Conservation (phyloP, 2,888 invertebrate genomes). For the Cremastobaeus sp. region DNA sequence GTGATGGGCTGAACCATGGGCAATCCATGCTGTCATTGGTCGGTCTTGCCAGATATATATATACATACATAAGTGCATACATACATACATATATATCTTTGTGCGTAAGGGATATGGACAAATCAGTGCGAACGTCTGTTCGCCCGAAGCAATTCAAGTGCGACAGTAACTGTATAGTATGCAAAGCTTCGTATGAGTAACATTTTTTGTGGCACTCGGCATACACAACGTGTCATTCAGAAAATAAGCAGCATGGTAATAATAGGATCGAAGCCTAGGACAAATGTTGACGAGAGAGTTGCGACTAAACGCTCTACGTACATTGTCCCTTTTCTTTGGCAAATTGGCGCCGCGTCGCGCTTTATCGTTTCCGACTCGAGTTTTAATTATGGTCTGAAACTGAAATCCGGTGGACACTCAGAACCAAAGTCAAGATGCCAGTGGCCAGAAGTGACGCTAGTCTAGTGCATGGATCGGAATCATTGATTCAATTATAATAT, state of each 20-base stretch:
- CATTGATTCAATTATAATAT: background rate
- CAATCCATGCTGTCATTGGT: slow-evolving; percentile 32
- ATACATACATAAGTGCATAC: slow-evolving; percentile 9
- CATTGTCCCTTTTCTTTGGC: slow-evolving; percentile 44
- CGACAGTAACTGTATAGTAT: slow-evolving; percentile 23
- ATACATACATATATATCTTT: slow-evolving; percentile 10
- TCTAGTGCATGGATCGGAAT: background rate
- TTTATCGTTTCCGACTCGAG: slow-evolving; percentile 1
- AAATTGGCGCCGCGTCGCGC: background rate
- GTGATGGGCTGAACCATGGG: background rate
- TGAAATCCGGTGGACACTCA: slow-evolving; percentile 31
- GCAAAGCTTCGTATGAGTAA: slow-evolving; percentile 40
- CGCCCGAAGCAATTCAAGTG: slow-evolving; percentile 26
- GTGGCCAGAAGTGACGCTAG: slow-evolving; percentile 1
- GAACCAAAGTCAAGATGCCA: slow-evolving; percentile 2
- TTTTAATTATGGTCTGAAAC: slow-evolving; percentile 24
- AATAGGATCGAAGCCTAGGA: slow-evolving; percentile 15
- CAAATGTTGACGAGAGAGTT: slow-evolving; percentile 27
- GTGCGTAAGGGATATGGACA: slow-evolving; percentile 12
- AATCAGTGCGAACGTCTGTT: slow-evolving; percentile 7
- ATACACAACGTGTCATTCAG: slow-evolving; percentile 46
- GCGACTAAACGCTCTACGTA: slow-evolving; percentile 38
- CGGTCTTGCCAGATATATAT: slow-evolving; percentile 8
- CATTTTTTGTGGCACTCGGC: slow-evolving; percentile 34
- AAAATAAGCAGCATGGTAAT: slow-evolving; percentile 13